A percentile compares a stretch with the other conserved stretches of the same genome.
Evolutionary conservation across 1,140 invertebrate species (phyloP).

Genomic region (Trissolcus basalis): DNA sequence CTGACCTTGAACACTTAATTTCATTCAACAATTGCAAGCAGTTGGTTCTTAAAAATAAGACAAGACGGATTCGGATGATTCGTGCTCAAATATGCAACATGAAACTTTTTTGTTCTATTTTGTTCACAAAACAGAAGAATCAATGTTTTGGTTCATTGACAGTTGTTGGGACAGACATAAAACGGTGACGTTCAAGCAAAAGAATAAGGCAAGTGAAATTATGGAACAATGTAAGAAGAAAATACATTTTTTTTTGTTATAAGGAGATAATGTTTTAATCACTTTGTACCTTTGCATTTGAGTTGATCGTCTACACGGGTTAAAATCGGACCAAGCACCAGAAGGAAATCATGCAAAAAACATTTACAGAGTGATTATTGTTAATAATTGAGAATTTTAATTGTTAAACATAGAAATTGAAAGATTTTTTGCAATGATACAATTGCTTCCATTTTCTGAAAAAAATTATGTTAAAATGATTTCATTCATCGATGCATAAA

Average conservation of each 20-base stretch:
- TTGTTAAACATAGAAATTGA: not conserved
- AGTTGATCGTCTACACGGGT: conserved; percentile 70
- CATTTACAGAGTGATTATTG: conserved; percentile 48
- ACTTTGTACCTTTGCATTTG: conserved; percentile 71
- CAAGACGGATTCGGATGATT: too few species aligned
- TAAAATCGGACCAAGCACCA: conserved; percentile 65
- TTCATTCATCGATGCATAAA: too few species aligned
- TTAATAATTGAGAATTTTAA: conserved; percentile 40
- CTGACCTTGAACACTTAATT: not conserved
- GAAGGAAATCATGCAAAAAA: conserved; percentile 74
- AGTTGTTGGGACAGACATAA: too few species aligned
- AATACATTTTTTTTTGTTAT: not conserved
- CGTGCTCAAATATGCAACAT: too few species aligned
- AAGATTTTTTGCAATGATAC: not conserved
- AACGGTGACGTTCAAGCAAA: too few species aligned
- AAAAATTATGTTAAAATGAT: too few species aligned
- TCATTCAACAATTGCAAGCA: too few species aligned
- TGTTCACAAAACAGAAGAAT: too few species aligned
- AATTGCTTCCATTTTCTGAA: too few species aligned
- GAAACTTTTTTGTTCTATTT: too few species aligned
- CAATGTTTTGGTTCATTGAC: too few species aligned
- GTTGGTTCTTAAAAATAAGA: too few species aligned
- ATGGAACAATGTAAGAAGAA: not conserved
- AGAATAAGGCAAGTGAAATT: not conserved
- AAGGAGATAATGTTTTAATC: conserved; percentile 1